Evolutionary conservation across 1,140 invertebrate genomes (phyloP).

Genomic region (Metaphire vulgaris): DNA sequence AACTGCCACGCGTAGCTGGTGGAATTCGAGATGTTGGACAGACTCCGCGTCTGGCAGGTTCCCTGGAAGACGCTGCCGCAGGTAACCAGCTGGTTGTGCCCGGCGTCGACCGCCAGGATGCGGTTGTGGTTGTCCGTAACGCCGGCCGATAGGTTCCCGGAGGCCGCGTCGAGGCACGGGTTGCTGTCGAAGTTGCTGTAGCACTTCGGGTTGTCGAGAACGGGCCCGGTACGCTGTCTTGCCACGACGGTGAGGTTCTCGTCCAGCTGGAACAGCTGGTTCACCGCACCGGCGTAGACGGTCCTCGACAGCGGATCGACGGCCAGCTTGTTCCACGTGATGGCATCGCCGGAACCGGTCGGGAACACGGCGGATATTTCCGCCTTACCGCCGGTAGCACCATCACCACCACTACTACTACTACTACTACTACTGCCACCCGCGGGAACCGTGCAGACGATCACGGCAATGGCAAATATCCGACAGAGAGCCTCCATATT

Average conservation of each 20-base stretch:
- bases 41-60: conserved; percentile 75
- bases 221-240: conserved; percentile 54
- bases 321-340: conserved; percentile 55
- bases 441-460: conserved; percentile 57
- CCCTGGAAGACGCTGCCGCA: conserved; percentile 85
- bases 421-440: too few species aligned
- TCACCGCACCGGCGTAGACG: conserved; percentile 86
- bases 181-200: background rate
- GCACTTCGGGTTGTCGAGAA: conserved; percentile 37
- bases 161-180: conserved; percentile 21
- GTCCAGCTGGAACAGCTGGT: conserved; percentile 83
- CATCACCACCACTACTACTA: too few species aligned
- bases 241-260: conserved; percentile 55
- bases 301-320: conserved; percentile 84
- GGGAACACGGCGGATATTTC: background rate
- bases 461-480: background rate
- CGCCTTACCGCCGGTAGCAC: conserved; percentile 45
- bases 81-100: conserved; percentile 76
- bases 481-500: background rate
- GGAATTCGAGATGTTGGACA: conserved; percentile 70
- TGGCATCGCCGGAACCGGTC: background rate
- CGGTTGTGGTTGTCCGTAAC: conserved; percentile 91
- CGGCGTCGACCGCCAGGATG: conserved; percentile 85
- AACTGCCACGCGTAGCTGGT: background rate
- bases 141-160: conserved; percentile 57